Evolutionary conservation across 2,113 vertebrate genomes (phyloP), one percentile per base, ranked within the genome.

Genomic region (Python bivittatus): DNA sequence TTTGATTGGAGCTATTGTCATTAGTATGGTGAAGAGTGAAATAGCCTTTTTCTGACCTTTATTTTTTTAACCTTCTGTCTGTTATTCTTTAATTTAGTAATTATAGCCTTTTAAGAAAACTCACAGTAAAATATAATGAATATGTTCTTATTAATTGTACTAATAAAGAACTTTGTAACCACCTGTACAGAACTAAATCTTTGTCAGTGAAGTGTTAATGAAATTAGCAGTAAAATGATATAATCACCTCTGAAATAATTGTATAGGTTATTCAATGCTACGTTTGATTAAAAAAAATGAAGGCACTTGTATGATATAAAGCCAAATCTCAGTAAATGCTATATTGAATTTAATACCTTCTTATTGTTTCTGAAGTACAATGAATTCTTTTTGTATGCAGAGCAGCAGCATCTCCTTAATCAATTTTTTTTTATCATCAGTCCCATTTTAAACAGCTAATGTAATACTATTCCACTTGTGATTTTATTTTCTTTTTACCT

Each of bases 171-270:
- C 88, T 33, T 94, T 93, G 94, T 91, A 95, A 92, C 84, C 88
- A 95, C 95, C 97, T 96, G 94, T 96, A 94, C 96, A 96, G 42
- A 95, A 93, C 90, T 53, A 96, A 93, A 95, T 22, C 95, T 91
- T 90, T 96, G 91, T 86, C 84, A 95, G 29, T 91, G 86, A 97
- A 96, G 53, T 96, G 94, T 95, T 96, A 97, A 97, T 94, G 89
- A 96, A 97, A 98, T 98, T 98, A 98, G 98, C 95, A 97, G 96
- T 98, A 98, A 97, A 98, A 97, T 97, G 96, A 92, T 95, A 96
- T 97, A 98, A 97, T 98, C 97, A 98, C 97, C 98, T 98, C 97
- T 97, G 96, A 95, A 96, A 97, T 98, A 98, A 98, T 99, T 98
- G 98, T 96, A 97, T 97, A 97, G 96, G 93, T 97, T 97, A 98